These are phyloP conservation scores for Salarias fasciatus DNA, from an alignment of 2,797 vertebrate genomes.

Conservation along the genomic window DNA sequence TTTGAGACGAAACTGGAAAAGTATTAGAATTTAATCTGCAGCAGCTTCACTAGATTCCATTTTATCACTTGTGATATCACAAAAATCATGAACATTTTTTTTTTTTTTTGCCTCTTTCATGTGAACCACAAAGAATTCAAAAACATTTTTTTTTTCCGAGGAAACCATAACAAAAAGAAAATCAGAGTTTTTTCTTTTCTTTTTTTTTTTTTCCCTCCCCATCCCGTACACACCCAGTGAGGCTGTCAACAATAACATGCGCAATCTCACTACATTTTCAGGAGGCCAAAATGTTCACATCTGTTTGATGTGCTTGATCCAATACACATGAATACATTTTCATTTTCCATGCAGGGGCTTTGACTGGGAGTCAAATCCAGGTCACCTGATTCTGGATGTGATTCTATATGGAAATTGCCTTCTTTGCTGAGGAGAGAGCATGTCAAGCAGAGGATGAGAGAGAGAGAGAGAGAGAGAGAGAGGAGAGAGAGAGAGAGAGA, in stretches of 20 bases:
- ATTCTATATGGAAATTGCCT: conserved; percentile 83
- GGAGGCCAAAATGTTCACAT: conserved; percentile 55
- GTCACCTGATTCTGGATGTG: conserved; percentile 79
- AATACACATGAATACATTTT: conserved; percentile 74
- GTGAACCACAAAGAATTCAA: conserved; percentile 35
- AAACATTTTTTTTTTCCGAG: conserved; percentile 21
- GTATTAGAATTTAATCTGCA: conserved; percentile 27
- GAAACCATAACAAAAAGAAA: conserved; percentile 26
- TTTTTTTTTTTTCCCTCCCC: no score
- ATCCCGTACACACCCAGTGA: conserved; percentile 27
- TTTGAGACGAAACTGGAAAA: conserved; percentile 9
- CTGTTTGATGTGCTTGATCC: conserved; percentile 57
- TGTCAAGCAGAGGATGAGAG: conserved; percentile 61
- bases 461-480: conserved; percentile 21
- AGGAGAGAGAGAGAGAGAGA: conserved; percentile 18
- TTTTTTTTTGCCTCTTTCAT: conserved; percentile 26
- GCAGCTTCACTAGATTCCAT: conserved; percentile 16
- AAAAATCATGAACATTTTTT: conserved; percentile 22
- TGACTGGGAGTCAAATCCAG: conserved; percentile 80
- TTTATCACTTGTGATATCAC: conserved; percentile 12
- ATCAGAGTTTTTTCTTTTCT: conserved; percentile 12
- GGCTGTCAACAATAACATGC: conserved; percentile 59
- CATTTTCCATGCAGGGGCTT: conserved; percentile 68
- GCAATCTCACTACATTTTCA: conserved; percentile 58
- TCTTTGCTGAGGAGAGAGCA: conserved; percentile 72